Percentiles rank a stretch among this genome's conserved stretches.
Conservation (phyloP, 2,888 invertebrate genomes). For the Teleogryllus oceanicus region DNA sequence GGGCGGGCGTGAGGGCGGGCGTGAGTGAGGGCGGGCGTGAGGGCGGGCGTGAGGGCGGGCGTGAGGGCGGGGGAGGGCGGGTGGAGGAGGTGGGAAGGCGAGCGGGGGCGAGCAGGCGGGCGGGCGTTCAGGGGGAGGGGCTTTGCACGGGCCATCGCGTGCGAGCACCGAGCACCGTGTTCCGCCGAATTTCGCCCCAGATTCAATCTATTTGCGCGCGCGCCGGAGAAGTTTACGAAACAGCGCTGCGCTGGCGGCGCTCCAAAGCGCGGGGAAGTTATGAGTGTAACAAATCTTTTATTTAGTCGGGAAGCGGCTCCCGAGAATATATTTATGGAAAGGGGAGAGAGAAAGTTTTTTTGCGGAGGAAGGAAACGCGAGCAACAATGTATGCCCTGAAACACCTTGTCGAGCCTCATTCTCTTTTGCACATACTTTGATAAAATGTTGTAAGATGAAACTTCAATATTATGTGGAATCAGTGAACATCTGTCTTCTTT, state of each 20-base stretch:
- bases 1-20: too few relatives aligned
- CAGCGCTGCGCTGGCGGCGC: background rate
- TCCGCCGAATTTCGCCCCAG: background rate
- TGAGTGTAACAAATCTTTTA: constrained; percentile 7
- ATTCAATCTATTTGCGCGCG: background rate
- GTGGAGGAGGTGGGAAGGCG: too few relatives aligned
- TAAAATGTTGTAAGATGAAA: too few relatives aligned
- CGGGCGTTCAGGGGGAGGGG: background rate
- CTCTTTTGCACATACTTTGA: too few relatives aligned
- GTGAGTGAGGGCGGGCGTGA: too few relatives aligned
- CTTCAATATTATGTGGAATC: too few relatives aligned
- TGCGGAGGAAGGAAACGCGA: background rate
- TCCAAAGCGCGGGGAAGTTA: background rate
- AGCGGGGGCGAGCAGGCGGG: too few relatives aligned
- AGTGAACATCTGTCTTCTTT: too few relatives aligned
- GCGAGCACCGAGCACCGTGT: background rate
- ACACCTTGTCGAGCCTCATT: background rate
- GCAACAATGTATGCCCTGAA: background rate
- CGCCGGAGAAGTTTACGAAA: background rate
- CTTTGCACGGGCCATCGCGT: background rate
- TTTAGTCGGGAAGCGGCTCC: constrained; percentile 2
- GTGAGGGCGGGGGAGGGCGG: too few relatives aligned
- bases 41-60: too few relatives aligned
- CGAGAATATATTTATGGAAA: background rate
- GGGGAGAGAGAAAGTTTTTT: background rate